Base-by-base conservation (phyloP, 2,113 vertebrate species). In the Herpetotheres cachinnans region DNA sequence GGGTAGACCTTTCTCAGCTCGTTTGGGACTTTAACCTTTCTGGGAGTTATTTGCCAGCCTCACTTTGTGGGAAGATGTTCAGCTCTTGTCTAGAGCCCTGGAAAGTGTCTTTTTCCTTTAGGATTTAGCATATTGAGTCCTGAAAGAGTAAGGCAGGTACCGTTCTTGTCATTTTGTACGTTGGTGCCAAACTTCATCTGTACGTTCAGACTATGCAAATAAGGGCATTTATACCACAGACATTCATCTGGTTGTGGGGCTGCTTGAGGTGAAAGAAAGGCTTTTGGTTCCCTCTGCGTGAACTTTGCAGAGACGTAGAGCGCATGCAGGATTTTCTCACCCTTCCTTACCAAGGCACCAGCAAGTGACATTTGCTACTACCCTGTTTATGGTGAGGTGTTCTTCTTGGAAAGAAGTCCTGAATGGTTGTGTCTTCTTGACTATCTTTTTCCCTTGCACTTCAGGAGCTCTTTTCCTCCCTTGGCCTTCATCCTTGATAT, bases 351-450 rank as follows among this genome's bases (percentile, higher is more conserved):
- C 49, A 38, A 18, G 9, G 5, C 27, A 50, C 10, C 6, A n/a
- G 10, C 16, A 54, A 40, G 27, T 14, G n/a, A 80, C 26, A 16
- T 80, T 66, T 79, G 7, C 6, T 70, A 9, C 6, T 27, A 29
- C 15, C 16, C 6, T 42, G 13, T 2, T 49, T 32, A 15, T 9
- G 22, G 8, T 59, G 29, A 87, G 4, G 10, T 50, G 1, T 0
- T 52, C 15, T 9, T 61, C 29, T 20, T 46, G 32, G 49, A 73
- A 65, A 34, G 52, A 66, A 55, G 8, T 21, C 8, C 5, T 44
- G 12, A 67, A 42, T 12, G 6, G 3, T 20, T 89, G 1, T 47
- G 10, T 74, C 2, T n/a, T 82, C 59, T 54, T 70, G 13, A 47
- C 4, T 11, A 50, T 17, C 3, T 6, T 52, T 78, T 76, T 90